Percentiles rank a stretch among this genome's conserved stretches.
Evolutionary conservation across 2,797 vertebrate species (phyloP).

Genomic region (Falco cherrug): DNA sequence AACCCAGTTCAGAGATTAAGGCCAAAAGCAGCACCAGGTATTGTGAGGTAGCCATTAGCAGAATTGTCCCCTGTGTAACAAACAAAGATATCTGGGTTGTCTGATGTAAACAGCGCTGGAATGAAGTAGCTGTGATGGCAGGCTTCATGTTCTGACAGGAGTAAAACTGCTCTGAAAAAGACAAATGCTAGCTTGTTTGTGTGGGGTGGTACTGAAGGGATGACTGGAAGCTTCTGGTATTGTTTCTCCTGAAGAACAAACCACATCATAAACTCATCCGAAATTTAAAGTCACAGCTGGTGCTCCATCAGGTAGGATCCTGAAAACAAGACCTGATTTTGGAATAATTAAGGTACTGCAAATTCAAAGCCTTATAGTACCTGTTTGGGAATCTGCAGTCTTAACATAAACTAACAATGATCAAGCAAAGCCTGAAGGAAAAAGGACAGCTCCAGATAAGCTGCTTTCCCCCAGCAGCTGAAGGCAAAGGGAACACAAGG

Average conservation of each 20-base stretch:
- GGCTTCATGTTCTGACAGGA: background rate
- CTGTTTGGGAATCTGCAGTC: background rate
- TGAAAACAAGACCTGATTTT: background rate
- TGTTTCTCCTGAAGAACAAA: background rate
- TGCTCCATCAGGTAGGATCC: background rate
- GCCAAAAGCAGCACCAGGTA: background rate
- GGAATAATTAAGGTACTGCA: background rate
- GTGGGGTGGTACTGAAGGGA: background rate
- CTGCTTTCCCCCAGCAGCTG: background rate
- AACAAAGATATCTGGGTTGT: background rate
- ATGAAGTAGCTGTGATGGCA: background rate
- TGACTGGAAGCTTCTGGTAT: background rate
- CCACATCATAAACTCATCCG: background rate
- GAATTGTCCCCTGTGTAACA: background rate
- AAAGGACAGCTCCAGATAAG: background rate
- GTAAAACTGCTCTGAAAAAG: background rate
- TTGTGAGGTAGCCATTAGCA: background rate
- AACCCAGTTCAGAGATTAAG: background rate
- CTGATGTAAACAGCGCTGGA: background rate
- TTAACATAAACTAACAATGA: background rate
- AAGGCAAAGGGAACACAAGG: background rate
- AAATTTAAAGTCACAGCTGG: background rate
- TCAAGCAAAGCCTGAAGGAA: background rate
- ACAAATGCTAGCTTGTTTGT: rapidly evolving
- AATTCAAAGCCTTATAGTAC: background rate